These are phyloP conservation scores for Morpho deidamia DNA, from an alignment of 2,888 invertebrate genomes.

Conservation along the genomic window DNA sequence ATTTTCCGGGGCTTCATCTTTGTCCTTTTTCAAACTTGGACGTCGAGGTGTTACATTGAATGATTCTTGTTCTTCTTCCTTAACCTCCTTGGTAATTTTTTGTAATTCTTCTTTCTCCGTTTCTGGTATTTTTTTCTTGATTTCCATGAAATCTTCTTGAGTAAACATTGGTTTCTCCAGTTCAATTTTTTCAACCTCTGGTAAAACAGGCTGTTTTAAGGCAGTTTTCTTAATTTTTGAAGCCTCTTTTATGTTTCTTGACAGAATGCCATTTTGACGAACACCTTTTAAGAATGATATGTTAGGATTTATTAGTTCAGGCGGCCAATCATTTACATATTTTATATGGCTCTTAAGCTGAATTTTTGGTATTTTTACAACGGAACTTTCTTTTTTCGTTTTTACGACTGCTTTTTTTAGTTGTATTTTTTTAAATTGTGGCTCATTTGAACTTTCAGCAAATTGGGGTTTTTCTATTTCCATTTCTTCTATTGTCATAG, in stretches of 20 bases:
- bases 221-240: slow-evolving; percentile 80
- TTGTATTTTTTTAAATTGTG: slow-evolving; percentile 83
- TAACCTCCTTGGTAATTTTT: slow-evolving; percentile 24
- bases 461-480: slow-evolving; percentile 82
- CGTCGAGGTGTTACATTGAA: too few relatives aligned
- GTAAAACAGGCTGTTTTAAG: slow-evolving; percentile 74
- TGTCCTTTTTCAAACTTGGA: too few relatives aligned
- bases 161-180: slow-evolving; percentile 78
- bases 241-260: slow-evolving; percentile 85
- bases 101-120: slow-evolving; percentile 19
- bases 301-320: slow-evolving; percentile 70
- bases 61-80: too few relatives aligned
- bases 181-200: slow-evolving; percentile 73
- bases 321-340: slow-evolving; percentile 80
- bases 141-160: slow-evolving; percentile 63
- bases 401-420: slow-evolving; percentile 79
- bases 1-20: too few relatives aligned
- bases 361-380: slow-evolving; percentile 80
- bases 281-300: slow-evolving; percentile 75
- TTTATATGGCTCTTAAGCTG: slow-evolving; percentile 85
- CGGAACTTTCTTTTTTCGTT: slow-evolving; percentile 62
- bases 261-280: slow-evolving; percentile 82
- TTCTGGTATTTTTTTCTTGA: slow-evolving; percentile 33
- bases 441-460: slow-evolving; percentile 77
- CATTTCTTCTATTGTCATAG: slow-evolving; percentile 81